Evolutionary conservation across 64 coral and sea anemone species (phyloP), one percentile per base, ranked within the genome.

Genomic region (Anthopleura sola): DNA sequence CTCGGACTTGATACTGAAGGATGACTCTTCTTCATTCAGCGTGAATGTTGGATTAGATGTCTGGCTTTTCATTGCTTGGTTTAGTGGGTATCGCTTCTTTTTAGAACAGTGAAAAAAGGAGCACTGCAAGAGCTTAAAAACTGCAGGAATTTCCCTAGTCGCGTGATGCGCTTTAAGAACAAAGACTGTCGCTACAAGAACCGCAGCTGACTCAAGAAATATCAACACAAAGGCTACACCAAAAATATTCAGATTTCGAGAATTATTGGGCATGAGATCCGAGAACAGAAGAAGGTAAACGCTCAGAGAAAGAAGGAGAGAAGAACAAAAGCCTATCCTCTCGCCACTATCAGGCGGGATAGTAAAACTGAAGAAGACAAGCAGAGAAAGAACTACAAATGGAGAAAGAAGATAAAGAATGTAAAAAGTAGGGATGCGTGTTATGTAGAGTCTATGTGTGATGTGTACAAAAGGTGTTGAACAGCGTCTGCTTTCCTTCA

Each of bases 321-420:
- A 86, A 4, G 89, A 87, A 21, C 93, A 87, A 8, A 91, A 80
- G n/a, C 92, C 84, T 18, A 90, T 71, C 36, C 92, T 53, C 39
- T 93, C 92, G 5, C 87, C 87, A 39, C 60, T 93, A 31, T 93
- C 92, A 6, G 92, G 87, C 37, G 92, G 92, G 40, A 93, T 36
- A 8, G 71, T n/a, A 48, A 93, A 93, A 24, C 87, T 83, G 23
- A 75, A 16, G 24, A 93, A 82, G n/a, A 93, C 78, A 37, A 93
- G 29, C 13, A 68, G 49, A 3, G 87, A 53, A 36, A 89, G 81
- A 60, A 93, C 77, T 17, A 90, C 21, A 33, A 83, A 90, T 2
- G 92, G 92, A 6, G 85, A 32, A 37, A 93, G 88, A 37, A 90
- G 37, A 33, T 88, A 85, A 58, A 93, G 82, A 44, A 78, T 55